These are phyloP conservation scores for Catharus minimus DNA, from an alignment of 2,113 vertebrate genomes.

Conservation along the genomic window DNA sequence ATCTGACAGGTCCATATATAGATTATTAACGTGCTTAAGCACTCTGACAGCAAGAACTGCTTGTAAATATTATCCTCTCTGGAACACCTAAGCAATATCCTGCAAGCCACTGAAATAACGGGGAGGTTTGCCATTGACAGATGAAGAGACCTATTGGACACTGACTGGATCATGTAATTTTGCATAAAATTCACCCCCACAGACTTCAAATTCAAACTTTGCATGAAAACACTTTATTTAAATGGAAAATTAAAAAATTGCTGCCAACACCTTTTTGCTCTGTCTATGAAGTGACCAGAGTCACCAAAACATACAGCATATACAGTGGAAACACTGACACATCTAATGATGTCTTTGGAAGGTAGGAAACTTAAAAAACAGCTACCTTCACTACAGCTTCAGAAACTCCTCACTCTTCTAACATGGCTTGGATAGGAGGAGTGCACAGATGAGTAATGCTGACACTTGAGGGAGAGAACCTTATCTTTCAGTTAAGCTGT, in stretches of 20 bases:
- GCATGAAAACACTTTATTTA: background rate
- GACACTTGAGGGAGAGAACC: fast-evolving
- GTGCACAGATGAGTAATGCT: background rate
- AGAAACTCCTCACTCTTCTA: background rate
- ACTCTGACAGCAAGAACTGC: background rate
- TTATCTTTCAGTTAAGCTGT: background rate
- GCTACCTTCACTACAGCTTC: background rate
- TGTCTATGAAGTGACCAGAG: fast-evolving
- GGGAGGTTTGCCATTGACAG: background rate
- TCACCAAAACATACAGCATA: background rate
- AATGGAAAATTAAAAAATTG: background rate
- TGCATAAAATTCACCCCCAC: background rate
- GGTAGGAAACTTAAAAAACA: background rate
- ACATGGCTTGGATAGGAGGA: background rate
- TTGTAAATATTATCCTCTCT: background rate
- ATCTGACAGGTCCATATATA: background rate
- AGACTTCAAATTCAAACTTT: background rate
- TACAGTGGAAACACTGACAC: background rate
- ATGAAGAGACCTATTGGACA: background rate
- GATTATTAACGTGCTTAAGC: background rate
- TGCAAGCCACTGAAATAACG: background rate
- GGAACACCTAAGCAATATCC: background rate
- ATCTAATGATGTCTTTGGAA: background rate
- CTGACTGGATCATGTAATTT: background rate
- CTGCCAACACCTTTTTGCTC: background rate